Evolutionary conservation across 2,888 invertebrate species (phyloP).

Genomic region (Folsomia candida): DNA sequence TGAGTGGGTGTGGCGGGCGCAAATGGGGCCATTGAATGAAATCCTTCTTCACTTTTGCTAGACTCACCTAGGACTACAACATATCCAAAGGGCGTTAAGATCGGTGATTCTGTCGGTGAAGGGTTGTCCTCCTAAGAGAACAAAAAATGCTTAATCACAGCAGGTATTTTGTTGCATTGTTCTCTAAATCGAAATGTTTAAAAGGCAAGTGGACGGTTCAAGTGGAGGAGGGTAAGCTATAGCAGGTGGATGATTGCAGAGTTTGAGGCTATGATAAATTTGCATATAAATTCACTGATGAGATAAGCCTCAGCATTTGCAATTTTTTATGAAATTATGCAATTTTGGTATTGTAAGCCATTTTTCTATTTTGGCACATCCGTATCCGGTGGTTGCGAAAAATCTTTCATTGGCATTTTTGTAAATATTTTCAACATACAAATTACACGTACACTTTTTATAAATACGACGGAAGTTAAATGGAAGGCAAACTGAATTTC

Average conservation of each 20-base stretch:
- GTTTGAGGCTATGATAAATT: no score
- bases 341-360: no score
- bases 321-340: not conserved
- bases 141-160: not conserved
- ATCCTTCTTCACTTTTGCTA: no score
- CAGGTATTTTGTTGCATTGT: not conserved
- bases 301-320: not conserved
- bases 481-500: no score
- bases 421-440: no score
- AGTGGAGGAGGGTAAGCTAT: not conserved
- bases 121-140: no score
- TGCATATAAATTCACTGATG: not conserved
- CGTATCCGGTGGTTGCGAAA: not conserved
- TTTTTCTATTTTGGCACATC: not conserved
- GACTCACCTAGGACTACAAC: no score
- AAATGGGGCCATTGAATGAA: no score
- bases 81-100: no score
- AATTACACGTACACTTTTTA: not conserved
- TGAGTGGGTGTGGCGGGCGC: no score
- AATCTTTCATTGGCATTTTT: no score
- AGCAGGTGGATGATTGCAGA: not conserved
- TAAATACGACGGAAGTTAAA: not conserved
- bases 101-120: no score
- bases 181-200: not conserved
- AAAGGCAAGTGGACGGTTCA: not conserved